Conservation (phyloP, 2,888 invertebrate genomes). For the Xestia rhomboidea region DNA sequence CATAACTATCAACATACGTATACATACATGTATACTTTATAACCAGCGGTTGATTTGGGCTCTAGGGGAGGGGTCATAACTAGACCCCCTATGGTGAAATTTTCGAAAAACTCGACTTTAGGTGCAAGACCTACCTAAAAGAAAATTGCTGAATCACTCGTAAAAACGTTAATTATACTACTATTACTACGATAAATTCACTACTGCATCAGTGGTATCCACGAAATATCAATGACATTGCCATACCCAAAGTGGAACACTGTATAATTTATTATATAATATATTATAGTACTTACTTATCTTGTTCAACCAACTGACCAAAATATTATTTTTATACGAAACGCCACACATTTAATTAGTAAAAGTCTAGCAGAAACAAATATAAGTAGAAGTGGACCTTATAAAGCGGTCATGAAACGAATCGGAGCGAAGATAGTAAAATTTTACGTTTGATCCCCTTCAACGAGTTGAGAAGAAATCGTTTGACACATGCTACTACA, state of each 20-base stretch:
- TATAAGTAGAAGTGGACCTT: conserved; percentile 28
- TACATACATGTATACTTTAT: too few species aligned
- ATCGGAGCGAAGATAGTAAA: conserved; percentile 69
- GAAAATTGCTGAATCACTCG: neutral
- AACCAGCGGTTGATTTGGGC: too few species aligned
- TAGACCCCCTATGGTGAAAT: too few species aligned
- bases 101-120: too few species aligned
- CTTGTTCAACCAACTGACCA: neutral
- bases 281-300: neutral
- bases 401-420: conserved; percentile 65
- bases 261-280: too few species aligned
- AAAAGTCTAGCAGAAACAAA: conserved; percentile 6
- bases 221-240: neutral
- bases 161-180: neutral
- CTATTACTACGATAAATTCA: neutral
- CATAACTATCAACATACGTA: too few species aligned
- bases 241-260: neutral
- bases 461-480: conserved; percentile 58
- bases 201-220: neutral
- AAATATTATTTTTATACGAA: neutral
- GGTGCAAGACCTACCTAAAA: too few species aligned
- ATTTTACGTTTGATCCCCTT: conserved; percentile 68
- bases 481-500: conserved; percentile 55
- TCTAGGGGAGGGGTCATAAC: too few species aligned
- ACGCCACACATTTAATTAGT: conserved; percentile 14